These are phyloP conservation scores for Euleptes europaea DNA, from an alignment of 2,113 vertebrate genomes.

Conservation along the genomic window DNA sequence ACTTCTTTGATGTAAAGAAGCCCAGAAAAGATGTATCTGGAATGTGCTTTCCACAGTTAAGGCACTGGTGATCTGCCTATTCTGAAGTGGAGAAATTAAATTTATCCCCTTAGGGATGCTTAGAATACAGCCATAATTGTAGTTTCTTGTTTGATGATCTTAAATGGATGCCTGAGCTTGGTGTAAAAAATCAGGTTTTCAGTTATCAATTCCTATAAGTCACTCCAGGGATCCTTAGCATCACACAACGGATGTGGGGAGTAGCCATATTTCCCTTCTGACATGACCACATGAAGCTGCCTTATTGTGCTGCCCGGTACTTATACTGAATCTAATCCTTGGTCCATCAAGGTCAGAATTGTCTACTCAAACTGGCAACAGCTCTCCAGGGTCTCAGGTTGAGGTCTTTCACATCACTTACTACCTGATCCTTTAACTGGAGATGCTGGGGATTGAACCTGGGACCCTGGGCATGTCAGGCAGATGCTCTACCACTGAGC, in stretches of 20 bases:
- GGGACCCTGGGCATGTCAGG: too few relatives aligned
- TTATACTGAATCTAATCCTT: too few relatives aligned
- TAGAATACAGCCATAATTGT: too few relatives aligned
- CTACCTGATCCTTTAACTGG: too few relatives aligned
- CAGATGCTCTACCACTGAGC: too few relatives aligned
- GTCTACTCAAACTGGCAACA: too few relatives aligned
- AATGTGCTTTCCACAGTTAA: neutral
- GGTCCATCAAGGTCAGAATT: too few relatives aligned
- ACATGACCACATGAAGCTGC: neutral
- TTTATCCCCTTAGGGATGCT: neutral
- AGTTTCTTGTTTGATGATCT: neutral
- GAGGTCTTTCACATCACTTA: too few relatives aligned
- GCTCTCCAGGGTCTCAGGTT: too few relatives aligned
- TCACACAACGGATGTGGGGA: neutral
- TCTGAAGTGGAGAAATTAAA: neutral
- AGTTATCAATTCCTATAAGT: neutral
- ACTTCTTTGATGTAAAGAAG: accelerated
- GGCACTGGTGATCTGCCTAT: neutral
- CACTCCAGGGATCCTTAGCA: neutral
- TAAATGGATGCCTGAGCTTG: neutral
- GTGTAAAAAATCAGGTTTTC: neutral
- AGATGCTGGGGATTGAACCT: too few relatives aligned
- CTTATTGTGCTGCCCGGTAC: too few relatives aligned
- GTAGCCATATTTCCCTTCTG: neutral
- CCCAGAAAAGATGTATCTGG: neutral